A percentile compares a stretch with the other conserved stretches of the same genome.
Evolutionary conservation across 1,140 invertebrate species (phyloP).

Genomic region (Orchestia grillus): DNA sequence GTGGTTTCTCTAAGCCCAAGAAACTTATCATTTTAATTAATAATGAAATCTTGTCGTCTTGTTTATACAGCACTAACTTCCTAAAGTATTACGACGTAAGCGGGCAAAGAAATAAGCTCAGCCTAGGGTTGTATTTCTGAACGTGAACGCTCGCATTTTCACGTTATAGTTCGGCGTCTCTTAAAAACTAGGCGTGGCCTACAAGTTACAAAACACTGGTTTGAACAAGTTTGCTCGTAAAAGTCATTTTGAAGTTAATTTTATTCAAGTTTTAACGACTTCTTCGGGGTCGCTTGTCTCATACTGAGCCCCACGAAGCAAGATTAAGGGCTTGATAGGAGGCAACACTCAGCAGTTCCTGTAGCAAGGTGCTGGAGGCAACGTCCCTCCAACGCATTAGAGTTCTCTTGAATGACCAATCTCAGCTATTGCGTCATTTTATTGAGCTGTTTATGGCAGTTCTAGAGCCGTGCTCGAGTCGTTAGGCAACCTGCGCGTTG

Average conservation of each 20-base stretch:
- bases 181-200: not conserved
- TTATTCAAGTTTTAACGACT: not conserved
- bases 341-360: not conserved
- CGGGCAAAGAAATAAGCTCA: not conserved
- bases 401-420: not conserved
- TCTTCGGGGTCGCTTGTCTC: not conserved
- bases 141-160: not conserved
- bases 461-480: not conserved
- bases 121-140: not conserved
- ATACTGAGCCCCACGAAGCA: not conserved
- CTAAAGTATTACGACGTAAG: not conserved
- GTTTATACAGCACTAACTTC: not conserved
- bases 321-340: not conserved
- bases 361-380: not conserved
- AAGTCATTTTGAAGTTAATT: not conserved
- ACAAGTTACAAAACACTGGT: not conserved
- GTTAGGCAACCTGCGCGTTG: not conserved
- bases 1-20: not conserved
- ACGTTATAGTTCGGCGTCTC: not conserved
- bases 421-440: not conserved
- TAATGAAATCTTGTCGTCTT: not conserved
- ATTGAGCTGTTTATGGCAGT: constrained; percentile 6
- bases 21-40: not conserved
- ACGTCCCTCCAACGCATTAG: not conserved
- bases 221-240: not conserved